phyloP scores from a whole-genome alignment of 2,888 invertebrate species.

The Lycophotia porphyrea region DNA sequence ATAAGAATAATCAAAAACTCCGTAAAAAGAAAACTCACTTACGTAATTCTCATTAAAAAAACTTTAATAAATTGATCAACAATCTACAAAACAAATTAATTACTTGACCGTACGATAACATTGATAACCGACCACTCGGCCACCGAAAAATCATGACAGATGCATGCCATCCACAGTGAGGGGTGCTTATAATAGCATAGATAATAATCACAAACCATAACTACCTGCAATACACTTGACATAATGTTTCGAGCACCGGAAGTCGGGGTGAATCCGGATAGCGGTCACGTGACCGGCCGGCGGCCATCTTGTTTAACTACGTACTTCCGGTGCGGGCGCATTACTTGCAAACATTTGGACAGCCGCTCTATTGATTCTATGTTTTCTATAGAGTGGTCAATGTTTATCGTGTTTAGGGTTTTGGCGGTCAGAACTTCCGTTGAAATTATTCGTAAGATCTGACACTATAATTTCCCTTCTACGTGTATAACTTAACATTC shows the following conservation, averaged over 20 bases:
- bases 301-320: conserved; percentile 88
- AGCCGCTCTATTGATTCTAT: conserved; percentile 72
- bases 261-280: conserved; percentile 86
- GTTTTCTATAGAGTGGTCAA: conserved; percentile 55
- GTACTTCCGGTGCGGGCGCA: conserved; percentile 83
- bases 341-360: conserved; percentile 74
- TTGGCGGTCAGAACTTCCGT: background rate
- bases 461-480: background rate
- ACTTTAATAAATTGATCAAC: conserved; percentile 19
- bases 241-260: conserved; percentile 85
- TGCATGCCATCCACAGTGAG: conserved; percentile 77
- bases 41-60: background rate
- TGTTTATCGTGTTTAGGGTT: conserved; percentile 53
- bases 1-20: background rate
- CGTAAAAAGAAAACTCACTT: background rate
- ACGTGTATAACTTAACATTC: background rate
- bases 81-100: conserved; percentile 42
- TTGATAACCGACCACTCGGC: conserved; percentile 29
- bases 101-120: conserved; percentile 25
- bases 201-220: conserved; percentile 81
- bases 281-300: conserved; percentile 84
- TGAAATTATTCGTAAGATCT: background rate
- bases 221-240: conserved; percentile 88
- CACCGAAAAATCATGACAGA: conserved; percentile 83
- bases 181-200: conserved; percentile 75